phyloP scores from a whole-genome alignment of 2,888 invertebrate genomes.

The Limnephilus auricula region DNA sequence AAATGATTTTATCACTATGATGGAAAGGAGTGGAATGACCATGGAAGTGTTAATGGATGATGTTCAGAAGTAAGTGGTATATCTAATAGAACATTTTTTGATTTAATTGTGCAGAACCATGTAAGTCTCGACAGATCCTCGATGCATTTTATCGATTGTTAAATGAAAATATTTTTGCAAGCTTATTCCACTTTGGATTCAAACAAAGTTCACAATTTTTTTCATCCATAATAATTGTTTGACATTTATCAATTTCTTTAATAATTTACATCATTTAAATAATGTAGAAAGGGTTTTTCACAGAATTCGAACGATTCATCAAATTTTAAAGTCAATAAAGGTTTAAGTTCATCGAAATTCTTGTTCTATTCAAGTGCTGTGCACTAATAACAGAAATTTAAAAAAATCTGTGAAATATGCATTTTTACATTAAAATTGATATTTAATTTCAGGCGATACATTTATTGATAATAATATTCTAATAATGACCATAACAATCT shows the following conservation, averaged over 20 bases:
- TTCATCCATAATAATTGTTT: not conserved
- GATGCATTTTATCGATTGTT: not conserved
- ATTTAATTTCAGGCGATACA: too few species aligned
- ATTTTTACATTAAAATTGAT: too few species aligned
- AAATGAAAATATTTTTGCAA: too few species aligned
- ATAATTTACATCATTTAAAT: not conserved
- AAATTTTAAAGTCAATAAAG: too few species aligned
- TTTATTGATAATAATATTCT: too few species aligned
- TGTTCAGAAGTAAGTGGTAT: conserved; percentile 75
- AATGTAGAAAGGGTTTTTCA: not conserved
- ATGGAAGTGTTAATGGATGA: conserved; percentile 74
- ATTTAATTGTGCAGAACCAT: not conserved
- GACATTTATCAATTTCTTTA: not conserved
- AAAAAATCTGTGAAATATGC: too few species aligned
- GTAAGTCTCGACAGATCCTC: not conserved
- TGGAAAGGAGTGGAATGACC: conserved; percentile 71
- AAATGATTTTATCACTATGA: conserved; percentile 70
- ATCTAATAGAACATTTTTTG: not conserved
- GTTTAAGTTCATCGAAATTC: too few species aligned
- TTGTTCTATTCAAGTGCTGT: too few species aligned
- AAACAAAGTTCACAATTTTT: too few species aligned
- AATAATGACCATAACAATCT: not conserved
- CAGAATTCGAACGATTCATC: too few species aligned
- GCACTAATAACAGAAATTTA: too few species aligned
- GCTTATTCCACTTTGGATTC: too few species aligned